These are phyloP conservation scores for Caenorhabditis sp. DNA, from an alignment of 2,888 invertebrate species.

Conservation along the genomic window DNA sequence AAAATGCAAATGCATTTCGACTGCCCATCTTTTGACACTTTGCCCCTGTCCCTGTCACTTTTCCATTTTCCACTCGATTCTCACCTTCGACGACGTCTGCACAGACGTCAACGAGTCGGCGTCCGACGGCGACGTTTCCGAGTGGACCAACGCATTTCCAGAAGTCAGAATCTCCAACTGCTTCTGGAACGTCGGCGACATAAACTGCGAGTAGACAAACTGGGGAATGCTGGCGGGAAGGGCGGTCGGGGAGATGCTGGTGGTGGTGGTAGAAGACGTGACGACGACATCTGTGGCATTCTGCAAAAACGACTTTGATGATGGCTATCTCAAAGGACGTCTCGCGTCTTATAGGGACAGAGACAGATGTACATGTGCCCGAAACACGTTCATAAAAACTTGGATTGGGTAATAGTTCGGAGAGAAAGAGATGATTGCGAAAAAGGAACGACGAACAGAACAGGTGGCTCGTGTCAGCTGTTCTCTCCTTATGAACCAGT, in stretches of 20 bases:
- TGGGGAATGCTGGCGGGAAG: slow-evolving; percentile 8
- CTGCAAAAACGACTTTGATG: slow-evolving; percentile 13
- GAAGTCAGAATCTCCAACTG: slow-evolving; percentile 47
- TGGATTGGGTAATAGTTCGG: slow-evolving; percentile 50
- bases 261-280: slow-evolving; percentile 4
- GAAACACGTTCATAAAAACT: slow-evolving; percentile 17
- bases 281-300: slow-evolving; percentile 45
- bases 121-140: slow-evolving; percentile 55
- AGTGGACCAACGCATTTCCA: slow-evolving; percentile 22
- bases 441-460: no score
- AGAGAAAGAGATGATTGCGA: no score
- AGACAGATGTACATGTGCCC: slow-evolving; percentile 22
- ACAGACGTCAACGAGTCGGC: slow-evolving; percentile 53
- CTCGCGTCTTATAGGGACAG: not conserved
- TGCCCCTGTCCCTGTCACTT: not conserved
- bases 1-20: slow-evolving; percentile 34
- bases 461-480: slow-evolving; percentile 52
- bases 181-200: slow-evolving; percentile 35
- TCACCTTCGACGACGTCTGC: slow-evolving; percentile 43
- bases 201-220: slow-evolving; percentile 34
- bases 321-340: slow-evolving; percentile 42
- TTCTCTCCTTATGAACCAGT: slow-evolving; percentile 6
- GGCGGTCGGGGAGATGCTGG: slow-evolving; percentile 21
- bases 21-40: not conserved
- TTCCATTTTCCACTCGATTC: no score